phyloP scores from a whole-genome alignment of 2,113 vertebrate species.

The Chamaetylas fuelleborni region DNA sequence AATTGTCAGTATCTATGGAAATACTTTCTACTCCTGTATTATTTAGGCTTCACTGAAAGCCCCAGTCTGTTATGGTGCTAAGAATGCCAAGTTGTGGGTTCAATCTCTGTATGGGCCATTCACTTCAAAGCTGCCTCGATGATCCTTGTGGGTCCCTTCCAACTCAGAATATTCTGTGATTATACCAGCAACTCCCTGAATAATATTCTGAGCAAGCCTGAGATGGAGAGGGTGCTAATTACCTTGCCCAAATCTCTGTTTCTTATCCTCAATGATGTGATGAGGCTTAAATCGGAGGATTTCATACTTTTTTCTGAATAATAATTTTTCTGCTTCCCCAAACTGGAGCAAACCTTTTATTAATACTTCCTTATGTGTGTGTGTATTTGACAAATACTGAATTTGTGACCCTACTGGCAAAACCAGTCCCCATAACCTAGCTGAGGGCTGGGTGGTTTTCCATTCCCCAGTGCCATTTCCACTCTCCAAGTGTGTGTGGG shows the following conservation, averaged over 20 bases:
- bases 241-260: not conserved
- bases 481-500: not conserved
- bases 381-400: not conserved
- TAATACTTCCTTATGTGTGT: not conserved
- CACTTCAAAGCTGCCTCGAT: not conserved
- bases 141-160: not conserved
- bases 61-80: not conserved
- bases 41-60: not conserved
- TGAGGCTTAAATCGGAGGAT: not conserved
- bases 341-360: not conserved
- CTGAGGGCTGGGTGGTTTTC: not conserved
- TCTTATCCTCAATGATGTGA: not conserved
- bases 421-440: not conserved
- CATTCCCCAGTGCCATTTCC: not conserved
- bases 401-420: not conserved
- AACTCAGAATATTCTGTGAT: not conserved
- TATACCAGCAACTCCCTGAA: not conserved
- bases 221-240: not conserved
- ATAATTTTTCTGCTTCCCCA: not conserved
- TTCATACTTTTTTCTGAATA: not conserved
- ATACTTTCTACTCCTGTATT: not conserved
- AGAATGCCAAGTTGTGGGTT: not conserved
- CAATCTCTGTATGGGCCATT: not conserved
- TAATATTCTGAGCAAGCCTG: not conserved
- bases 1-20: not conserved